phyloP scores from a whole-genome alignment of 2,797 vertebrate species.

The Anas bahamensis region DNA sequence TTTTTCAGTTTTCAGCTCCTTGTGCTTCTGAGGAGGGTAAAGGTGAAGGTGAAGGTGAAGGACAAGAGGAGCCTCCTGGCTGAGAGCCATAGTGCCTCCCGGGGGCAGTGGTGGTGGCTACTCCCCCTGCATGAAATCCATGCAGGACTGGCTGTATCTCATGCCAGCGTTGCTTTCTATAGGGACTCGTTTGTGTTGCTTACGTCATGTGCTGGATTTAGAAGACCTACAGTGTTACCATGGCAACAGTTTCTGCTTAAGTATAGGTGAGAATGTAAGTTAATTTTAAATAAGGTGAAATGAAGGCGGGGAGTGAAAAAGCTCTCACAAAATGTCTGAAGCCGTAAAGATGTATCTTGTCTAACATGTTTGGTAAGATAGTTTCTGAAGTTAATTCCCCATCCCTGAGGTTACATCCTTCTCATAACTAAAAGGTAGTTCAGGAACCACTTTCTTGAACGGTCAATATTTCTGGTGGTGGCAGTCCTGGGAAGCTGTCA shows the following conservation, averaged over 20 bases:
- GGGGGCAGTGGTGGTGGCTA: not conserved
- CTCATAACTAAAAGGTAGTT: not conserved
- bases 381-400: not conserved
- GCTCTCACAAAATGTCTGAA: conserved; percentile 9
- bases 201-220: conserved; percentile 67
- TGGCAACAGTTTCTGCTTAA: conserved; percentile 74
- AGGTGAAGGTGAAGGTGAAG: not conserved
- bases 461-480: not conserved
- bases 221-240: conserved; percentile 70
- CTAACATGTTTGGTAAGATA: conserved; percentile 26
- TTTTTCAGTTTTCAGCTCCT: not conserved
- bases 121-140: not conserved
- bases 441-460: not conserved
- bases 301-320: not conserved
- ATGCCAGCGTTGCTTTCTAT: conserved; percentile 8
- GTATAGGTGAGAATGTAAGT: conserved; percentile 77
- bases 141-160: not conserved
- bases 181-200: conserved; percentile 37
- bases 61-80: not conserved
- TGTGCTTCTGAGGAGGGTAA: not conserved
- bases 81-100: not conserved
- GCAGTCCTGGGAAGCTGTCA: not conserved
- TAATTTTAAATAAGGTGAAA: conserved; percentile 76
- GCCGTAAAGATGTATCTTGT: not conserved
- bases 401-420: not conserved